Evolutionary conservation across 2,888 invertebrate genomes (phyloP), one percentile per base, ranked within the genome.

Genomic region (Scaptomyza cyrtandrae): DNA sequence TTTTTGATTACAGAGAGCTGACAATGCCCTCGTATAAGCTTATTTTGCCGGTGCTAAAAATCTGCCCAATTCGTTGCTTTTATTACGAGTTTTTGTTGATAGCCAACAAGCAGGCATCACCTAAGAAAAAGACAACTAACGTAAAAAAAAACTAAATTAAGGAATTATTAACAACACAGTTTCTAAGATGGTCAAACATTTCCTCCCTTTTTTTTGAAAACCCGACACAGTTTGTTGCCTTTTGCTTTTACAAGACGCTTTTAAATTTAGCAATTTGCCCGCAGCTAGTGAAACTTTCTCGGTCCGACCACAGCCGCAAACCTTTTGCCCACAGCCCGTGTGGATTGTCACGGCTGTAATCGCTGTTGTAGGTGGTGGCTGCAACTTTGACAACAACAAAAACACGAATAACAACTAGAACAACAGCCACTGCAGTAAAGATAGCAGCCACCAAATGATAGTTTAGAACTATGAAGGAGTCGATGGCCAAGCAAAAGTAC

Each of bases 181-280:
- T 66, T 64, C 73, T 41, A 66, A 72, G 75, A 64, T 80, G 78
- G 75, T 63, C 87, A 85, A 82, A 73, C 71, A 87, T 83, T 83
- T 82, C 68, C 65, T 7, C 7, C 3, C 5, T 29, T 29, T 29
- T 29, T 29, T 29, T 43, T 19, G 52, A 37, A 43, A 60, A 16
- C 33, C 48, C 58, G 48, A 41, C 41, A 45, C 69, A 67, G 64
- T 64, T 54, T 65, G 60, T 48, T 63, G 48, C 66, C 59, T 62
- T 75, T 65, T 64, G 71, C 76, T 75, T 74, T 70, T 80, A 66
- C 71, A 35, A 71, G 68, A 79, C 73, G 71, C 70, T 86, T 86
- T 81, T 88, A 84, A 81, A 88, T 85, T 85, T 84, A 88, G 85
- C 89, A 85, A 88, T 88, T 83, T 71, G 74, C 66, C 65, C 29